Evolutionary conservation across 2,113 vertebrate genomes (phyloP).

Genomic region (Rhabdornis inornatus): DNA sequence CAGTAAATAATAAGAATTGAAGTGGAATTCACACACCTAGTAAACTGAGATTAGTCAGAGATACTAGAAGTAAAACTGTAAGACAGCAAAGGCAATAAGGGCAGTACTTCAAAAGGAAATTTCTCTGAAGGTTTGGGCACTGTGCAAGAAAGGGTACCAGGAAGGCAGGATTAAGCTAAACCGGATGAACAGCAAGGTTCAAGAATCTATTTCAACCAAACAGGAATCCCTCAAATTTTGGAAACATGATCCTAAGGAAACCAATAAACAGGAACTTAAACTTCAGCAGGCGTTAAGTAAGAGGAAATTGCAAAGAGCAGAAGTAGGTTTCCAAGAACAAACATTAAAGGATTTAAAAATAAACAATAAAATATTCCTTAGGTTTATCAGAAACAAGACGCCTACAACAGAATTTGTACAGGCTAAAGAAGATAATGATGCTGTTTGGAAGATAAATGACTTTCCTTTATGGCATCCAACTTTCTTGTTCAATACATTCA

Average conservation of each 20-base stretch:
- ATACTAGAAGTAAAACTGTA: neutral
- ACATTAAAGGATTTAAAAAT: slow-evolving; percentile 46
- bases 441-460: neutral
- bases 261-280: slow-evolving; percentile 66
- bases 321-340: slow-evolving; percentile 54
- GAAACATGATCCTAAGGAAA: slow-evolving; percentile 56
- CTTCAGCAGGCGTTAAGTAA: slow-evolving; percentile 56
- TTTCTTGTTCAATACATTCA: neutral
- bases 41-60: neutral
- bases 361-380: slow-evolving; percentile 55
- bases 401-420: neutral
- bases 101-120: neutral
- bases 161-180: slow-evolving; percentile 53
- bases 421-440: neutral
- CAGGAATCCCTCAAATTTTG: slow-evolving; percentile 56
- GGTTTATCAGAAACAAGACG: slow-evolving; percentile 16
- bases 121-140: neutral
- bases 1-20: neutral
- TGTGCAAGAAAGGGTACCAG: slow-evolving; percentile 13
- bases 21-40: neutral
- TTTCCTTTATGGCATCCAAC: neutral
- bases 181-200: slow-evolving; percentile 40
- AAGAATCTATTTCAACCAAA: slow-evolving; percentile 50
- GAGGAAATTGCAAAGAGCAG: slow-evolving; percentile 57
- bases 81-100: neutral